Evolutionary conservation across 2,797 vertebrate genomes (phyloP).

Genomic region (Sebastes matsubarae): DNA sequence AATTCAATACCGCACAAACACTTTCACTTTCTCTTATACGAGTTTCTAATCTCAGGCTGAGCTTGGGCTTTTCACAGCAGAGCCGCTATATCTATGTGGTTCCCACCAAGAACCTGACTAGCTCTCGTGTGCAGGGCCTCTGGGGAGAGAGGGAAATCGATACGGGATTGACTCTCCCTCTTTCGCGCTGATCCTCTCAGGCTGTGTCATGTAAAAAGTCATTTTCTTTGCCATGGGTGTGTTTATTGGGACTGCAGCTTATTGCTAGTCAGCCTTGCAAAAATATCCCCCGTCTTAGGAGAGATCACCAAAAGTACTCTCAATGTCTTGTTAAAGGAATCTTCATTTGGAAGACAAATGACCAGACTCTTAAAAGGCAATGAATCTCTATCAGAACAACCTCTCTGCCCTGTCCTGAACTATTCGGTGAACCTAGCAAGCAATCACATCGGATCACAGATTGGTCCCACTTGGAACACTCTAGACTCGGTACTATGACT

Average conservation of each 20-base stretch:
- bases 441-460: neutral
- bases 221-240: conserved; percentile 50
- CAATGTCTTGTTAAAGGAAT: conserved; percentile 10
- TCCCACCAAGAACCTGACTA: conserved; percentile 23
- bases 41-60: conserved; percentile 45
- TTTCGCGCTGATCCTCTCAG: conserved; percentile 26
- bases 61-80: conserved; percentile 11
- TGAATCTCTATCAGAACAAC: conserved; percentile 39
- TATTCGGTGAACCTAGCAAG: conserved; percentile 17
- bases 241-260: conserved; percentile 35
- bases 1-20: conserved; percentile 37
- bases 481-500: neutral
- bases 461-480: neutral
- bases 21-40: conserved; percentile 31
- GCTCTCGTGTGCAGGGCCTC: conserved; percentile 6
- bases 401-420: neutral
- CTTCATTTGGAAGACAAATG: conserved; percentile 52
- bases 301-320: conserved; percentile 25
- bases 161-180: conserved; percentile 45
- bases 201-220: conserved; percentile 35
- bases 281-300: conserved; percentile 1
- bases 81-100: conserved; percentile 10
- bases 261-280: conserved; percentile 1
- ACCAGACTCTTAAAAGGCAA: conserved; percentile 14
- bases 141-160: conserved; percentile 44